Evolutionary conservation across 1,140 invertebrate species (phyloP), one percentile per base, ranked within the genome.

Genomic region (Calycopis cecrops): DNA sequence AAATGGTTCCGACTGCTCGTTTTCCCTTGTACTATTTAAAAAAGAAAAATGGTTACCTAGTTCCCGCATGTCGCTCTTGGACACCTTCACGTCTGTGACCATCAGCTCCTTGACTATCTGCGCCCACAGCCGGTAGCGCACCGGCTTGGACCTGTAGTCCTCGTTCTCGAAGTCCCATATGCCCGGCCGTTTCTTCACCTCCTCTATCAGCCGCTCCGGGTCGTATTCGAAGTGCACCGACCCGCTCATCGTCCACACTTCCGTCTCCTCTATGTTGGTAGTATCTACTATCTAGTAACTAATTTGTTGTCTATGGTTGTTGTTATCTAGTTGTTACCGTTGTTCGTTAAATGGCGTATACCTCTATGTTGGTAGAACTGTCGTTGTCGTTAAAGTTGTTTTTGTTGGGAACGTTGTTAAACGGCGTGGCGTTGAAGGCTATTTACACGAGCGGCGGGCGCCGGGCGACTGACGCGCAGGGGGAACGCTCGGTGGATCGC

Each of bases 141-240:
- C 65, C 10, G 67, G 69, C 59, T 75, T 83, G 0, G 71, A 63
- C 33, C 73, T 71, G 49, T 86, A 82, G 8, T 78, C 76, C 1
- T 68, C 38, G 35, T 84, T 63, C n/a, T 80, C 76, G 52, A 71
- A 74, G 59, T 86, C 73, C 83, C 83, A 86, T 67, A 86, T 72
- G 7, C 79, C 80, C 3, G 80, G 80, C 0, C 83, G 71, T 59
- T 80, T 85, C 47, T 73, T 77, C 16, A 86, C 73, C 53, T 81
- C 80, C 35, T 83, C 74, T 53, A 86, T 85, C 0, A 86, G 66
- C 9, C 62, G 57, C 42, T 86, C 83, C 1, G 81, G 83, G 34
- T 86, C 81, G 38, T 81, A 86, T 78, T 86, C 83, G 40, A 85
- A 82, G 62, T 83, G 75, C 65, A 83, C 74, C 6, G 60, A 2